These are phyloP conservation scores for Gari tellinella DNA, from an alignment of 2,888 invertebrate genomes.

Conservation along the genomic window DNA sequence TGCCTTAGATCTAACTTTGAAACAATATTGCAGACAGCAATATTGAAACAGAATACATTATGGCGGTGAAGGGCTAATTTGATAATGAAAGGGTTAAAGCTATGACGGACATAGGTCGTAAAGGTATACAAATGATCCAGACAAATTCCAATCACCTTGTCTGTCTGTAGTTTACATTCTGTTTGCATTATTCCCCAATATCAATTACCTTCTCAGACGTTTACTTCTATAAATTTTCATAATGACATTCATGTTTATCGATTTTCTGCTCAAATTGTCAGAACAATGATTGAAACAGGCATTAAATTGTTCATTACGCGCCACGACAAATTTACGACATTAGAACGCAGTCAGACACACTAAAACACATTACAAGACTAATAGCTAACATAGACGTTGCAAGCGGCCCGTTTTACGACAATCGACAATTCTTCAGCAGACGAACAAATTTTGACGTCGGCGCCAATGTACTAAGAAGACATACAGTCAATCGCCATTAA, in stretches of 20 bases:
- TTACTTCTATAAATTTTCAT: background rate
- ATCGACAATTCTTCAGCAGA: background rate
- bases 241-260: conserved; percentile 15
- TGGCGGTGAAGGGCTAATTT: too few relatives aligned
- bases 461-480: too few relatives aligned
- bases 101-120: background rate
- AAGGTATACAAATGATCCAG: too few relatives aligned
- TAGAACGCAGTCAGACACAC: background rate
- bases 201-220: conserved; percentile 2
- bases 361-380: conserved; percentile 10
- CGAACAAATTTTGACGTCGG: too few relatives aligned
- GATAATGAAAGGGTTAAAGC: too few relatives aligned
- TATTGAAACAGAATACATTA: too few relatives aligned
- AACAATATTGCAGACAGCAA: too few relatives aligned
- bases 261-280: conserved; percentile 22
- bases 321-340: conserved; percentile 30
- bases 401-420: background rate
- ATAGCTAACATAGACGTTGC: too few relatives aligned
- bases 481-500: too few relatives aligned
- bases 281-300: conserved; percentile 16
- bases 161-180: too few relatives aligned
- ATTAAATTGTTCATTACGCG: conserved; percentile 11
- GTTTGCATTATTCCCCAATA: background rate
- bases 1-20: too few relatives aligned
- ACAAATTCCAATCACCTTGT: too few relatives aligned